These are phyloP conservation scores for Macrosiphum euphorbiae DNA, from an alignment of 2,888 invertebrate genomes.

Conservation along the genomic window DNA sequence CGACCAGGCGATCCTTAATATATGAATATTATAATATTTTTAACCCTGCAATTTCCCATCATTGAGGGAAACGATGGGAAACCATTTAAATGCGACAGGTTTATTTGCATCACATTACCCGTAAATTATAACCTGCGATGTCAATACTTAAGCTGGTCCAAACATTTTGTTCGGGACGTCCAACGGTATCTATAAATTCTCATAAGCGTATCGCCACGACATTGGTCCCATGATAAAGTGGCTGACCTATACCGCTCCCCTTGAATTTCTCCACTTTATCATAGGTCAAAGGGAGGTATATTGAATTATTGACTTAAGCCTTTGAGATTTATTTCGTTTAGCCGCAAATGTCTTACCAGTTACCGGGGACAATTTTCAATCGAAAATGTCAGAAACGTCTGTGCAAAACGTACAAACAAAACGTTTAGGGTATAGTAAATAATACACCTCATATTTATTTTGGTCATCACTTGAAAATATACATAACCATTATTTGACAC, in stretches of 20 bases:
- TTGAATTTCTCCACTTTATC: slow-evolving; percentile 31
- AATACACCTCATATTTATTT: slow-evolving; percentile 11
- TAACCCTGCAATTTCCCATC: not conserved
- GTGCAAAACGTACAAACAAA: not conserved
- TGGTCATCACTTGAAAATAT: not conserved
- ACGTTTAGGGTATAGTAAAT: not conserved
- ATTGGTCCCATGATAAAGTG: slow-evolving; percentile 45
- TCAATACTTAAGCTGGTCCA: slow-evolving; percentile 3
- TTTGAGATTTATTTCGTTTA: slow-evolving; percentile 56
- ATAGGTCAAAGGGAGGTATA: slow-evolving; percentile 20
- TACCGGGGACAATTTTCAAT: not conserved
- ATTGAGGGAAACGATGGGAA: too few relatives aligned
- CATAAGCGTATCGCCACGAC: slow-evolving; percentile 40
- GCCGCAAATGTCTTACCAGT: slow-evolving; percentile 23
- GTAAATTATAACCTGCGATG: slow-evolving; percentile 37
- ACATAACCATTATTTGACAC: not conserved
- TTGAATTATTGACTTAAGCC: slow-evolving; percentile 49
- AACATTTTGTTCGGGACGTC: slow-evolving; percentile 35
- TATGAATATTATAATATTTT: not conserved
- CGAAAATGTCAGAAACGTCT: slow-evolving; percentile 32
- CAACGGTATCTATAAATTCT: slow-evolving; percentile 40
- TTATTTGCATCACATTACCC: slow-evolving; percentile 29
- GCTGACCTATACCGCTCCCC: slow-evolving; percentile 6
- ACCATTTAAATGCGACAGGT: slow-evolving; percentile 1
- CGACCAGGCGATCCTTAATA: too few relatives aligned